Conservation (phyloP, 2,113 vertebrate genomes). For the Rhizomys pruinosus region DNA sequence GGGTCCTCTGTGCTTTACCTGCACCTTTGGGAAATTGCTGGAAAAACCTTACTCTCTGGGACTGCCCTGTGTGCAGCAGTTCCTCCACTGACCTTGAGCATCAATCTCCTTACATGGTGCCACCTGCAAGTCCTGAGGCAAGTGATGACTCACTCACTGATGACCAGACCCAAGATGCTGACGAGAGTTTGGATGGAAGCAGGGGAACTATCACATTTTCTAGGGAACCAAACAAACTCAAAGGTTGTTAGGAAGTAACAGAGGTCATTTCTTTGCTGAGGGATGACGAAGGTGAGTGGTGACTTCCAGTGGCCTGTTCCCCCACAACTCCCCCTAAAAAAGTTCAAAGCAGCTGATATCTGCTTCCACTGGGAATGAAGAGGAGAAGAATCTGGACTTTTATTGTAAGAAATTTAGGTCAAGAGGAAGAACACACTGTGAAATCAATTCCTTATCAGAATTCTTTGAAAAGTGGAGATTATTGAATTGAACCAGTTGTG, state of each 20-base stretch:
- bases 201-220: neutral
- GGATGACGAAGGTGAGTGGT: neutral
- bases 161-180: conserved; percentile 15
- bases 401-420: neutral
- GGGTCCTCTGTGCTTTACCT: neutral
- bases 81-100: conserved; percentile 36
- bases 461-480: neutral
- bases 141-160: conserved; percentile 32
- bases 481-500: neutral
- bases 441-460: neutral
- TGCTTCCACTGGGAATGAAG: conserved; percentile 1
- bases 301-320: neutral
- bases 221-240: conserved; percentile 18
- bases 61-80: neutral
- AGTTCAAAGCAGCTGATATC: neutral
- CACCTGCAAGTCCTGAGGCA: neutral
- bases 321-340: neutral
- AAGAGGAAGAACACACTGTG: neutral
- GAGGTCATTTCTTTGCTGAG: neutral
- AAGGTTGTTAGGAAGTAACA: neutral
- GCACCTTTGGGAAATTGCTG: neutral
- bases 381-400: conserved; percentile 35
- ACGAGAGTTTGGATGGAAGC: neutral
- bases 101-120: neutral
- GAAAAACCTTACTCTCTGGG: neutral